Evolutionary conservation across 2,888 invertebrate species (phyloP).

Genomic region (Amphipyra berbera): DNA sequence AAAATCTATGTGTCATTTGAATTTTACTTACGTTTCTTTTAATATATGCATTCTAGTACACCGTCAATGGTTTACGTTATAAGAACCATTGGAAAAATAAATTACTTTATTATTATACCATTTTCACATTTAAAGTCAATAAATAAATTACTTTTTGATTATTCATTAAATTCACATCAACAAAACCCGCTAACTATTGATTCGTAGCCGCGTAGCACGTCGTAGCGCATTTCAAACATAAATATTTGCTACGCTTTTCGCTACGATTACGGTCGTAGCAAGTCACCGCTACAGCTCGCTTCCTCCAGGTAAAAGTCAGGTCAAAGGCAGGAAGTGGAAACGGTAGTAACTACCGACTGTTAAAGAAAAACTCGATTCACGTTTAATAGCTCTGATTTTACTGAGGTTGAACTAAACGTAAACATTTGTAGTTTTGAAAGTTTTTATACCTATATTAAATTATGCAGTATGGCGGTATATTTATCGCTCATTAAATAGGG

Average conservation of each 20-base stretch:
- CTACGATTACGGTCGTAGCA: conserved; percentile 51
- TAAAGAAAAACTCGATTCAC: conserved; percentile 54
- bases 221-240: conserved; percentile 52
- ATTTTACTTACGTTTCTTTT: too few relatives aligned
- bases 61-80: too few relatives aligned
- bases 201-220: conserved; percentile 43
- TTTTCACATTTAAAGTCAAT: too few relatives aligned
- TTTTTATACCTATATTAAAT: not conserved
- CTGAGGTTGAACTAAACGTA: conserved; percentile 13
- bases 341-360: conserved; percentile 51
- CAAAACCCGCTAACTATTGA: conserved; percentile 8
- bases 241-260: conserved; percentile 60
- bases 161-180: not conserved
- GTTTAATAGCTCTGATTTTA: conserved; percentile 49
- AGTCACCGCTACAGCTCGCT: conserved; percentile 49
- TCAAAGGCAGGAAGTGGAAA: conserved; percentile 65
- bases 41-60: too few relatives aligned
- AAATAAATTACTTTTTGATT: not conserved
- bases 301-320: conserved; percentile 57
- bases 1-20: too few relatives aligned
- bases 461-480: not conserved
- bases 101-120: not conserved
- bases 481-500: too few relatives aligned
- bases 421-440: conserved; percentile 8
- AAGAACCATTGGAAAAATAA: not conserved